A percentile compares a stretch with the other conserved stretches of the same genome.
Conservation (phyloP, 2,797 vertebrate species). For the Ceyx erithaca region DNA sequence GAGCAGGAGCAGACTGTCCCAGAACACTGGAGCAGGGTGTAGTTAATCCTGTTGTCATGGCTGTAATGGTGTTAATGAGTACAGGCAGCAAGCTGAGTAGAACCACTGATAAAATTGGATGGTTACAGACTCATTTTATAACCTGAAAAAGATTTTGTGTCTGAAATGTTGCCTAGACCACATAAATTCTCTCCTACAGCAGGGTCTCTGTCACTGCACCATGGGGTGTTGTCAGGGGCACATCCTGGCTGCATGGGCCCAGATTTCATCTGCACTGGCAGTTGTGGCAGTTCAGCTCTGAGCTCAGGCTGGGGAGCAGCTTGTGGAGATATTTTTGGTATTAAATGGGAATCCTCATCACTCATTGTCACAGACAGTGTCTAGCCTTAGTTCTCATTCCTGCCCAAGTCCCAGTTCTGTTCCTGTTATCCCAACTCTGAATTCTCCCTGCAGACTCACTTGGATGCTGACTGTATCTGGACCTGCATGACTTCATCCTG, state of each 20-base stretch:
- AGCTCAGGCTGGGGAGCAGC: background rate
- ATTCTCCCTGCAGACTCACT: slow-evolving; percentile 15
- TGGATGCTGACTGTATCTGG: background rate
- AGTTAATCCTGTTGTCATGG: background rate
- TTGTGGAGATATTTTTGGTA: background rate
- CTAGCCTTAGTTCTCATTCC: slow-evolving; percentile 4
- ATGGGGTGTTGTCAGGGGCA: background rate
- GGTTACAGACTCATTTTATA: background rate
- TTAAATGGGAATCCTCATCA: slow-evolving; percentile 19
- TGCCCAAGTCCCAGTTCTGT: background rate
- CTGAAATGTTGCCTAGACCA: background rate
- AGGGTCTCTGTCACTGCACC: background rate
- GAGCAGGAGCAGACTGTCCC: background rate
- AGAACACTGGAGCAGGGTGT: background rate
- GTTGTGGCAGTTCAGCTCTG: background rate
- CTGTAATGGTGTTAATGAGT: background rate
- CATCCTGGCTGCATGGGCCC: accelerated
- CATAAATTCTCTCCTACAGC: background rate
- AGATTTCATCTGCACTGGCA: background rate
- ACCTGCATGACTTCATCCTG: background rate
- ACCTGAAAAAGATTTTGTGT: background rate
- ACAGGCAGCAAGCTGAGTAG: background rate
- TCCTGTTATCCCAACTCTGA: slow-evolving; percentile 3
- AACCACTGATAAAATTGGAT: background rate
- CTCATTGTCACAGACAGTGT: background rate